Percentiles rank a stretch among this genome's conserved stretches.
Evolutionary conservation across 2,888 invertebrate species (phyloP).

Genomic region (Drosophila dives): DNA sequence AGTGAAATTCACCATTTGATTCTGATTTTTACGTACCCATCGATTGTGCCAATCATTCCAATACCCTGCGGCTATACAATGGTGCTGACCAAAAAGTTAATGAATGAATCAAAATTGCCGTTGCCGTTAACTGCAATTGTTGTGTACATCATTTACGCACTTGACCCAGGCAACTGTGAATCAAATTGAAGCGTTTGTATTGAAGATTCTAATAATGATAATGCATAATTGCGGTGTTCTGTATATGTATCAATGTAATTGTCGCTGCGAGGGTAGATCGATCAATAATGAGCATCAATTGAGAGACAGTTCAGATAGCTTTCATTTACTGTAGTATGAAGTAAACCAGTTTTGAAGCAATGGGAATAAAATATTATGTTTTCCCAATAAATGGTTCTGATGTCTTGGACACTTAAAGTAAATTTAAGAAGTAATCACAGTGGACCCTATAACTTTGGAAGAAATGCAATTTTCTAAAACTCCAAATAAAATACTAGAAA

Average conservation of each 20-base stretch:
- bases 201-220: conserved; percentile 56
- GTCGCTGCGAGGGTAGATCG: conserved; percentile 39
- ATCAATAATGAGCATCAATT: conserved; percentile 8
- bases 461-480: background rate
- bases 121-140: conserved; percentile 58
- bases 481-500: background rate
- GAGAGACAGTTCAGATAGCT: conserved; percentile 3
- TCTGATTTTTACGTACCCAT: conserved; percentile 19
- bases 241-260: conserved; percentile 20
- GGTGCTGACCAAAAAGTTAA: conserved; percentile 62
- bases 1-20: conserved; percentile 64
- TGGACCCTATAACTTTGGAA: background rate
- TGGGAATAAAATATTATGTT: background rate
- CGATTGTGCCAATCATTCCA: conserved; percentile 73
- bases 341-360: background rate
- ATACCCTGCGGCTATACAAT: conserved; percentile 41
- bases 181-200: conserved; percentile 25
- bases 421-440: background rate
- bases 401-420: background rate
- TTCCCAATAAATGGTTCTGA: background rate
- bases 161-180: conserved; percentile 36
- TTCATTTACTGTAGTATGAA: conserved; percentile 9
- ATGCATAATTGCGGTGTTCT: conserved; percentile 48
- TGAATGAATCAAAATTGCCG: conserved; percentile 60
- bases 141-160: conserved; percentile 62